Percentiles rank a stretch among this genome's conserved stretches.
phyloP scores from a whole-genome alignment of 2,888 invertebrate species.

The Diplazon laetatorius region DNA sequence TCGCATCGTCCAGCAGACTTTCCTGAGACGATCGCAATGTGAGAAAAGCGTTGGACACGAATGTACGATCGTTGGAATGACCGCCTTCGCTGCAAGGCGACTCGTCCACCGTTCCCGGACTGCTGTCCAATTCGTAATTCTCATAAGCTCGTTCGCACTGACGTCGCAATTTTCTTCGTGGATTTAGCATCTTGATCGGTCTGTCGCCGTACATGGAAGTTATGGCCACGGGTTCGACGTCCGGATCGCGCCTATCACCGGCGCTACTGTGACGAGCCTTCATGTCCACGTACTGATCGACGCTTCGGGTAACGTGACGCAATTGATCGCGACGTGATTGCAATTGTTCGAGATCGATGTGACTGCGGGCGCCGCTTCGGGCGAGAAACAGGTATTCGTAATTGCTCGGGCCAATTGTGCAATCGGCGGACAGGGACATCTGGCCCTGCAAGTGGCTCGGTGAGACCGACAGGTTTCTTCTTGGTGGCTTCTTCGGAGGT shows the following conservation, averaged over 20 bases:
- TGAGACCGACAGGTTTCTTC: conserved; percentile 92
- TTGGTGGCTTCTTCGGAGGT: conserved; percentile 94
- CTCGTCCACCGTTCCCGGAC: conserved; percentile 82
- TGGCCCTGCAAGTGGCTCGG: conserved; percentile 89
- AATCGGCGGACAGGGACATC: conserved; percentile 85
- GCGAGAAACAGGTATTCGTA: conserved; percentile 87
- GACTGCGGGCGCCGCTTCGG: conserved; percentile 87
- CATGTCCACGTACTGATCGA: conserved; percentile 91
- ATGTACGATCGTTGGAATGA: conserved; percentile 79
- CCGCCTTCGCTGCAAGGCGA: conserved; percentile 81
- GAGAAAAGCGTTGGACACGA: conserved; percentile 84
- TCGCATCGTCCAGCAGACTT: conserved; percentile 86
- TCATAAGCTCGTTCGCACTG: conserved; percentile 86
- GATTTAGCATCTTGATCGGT: conserved; percentile 88
- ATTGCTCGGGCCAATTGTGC: conserved; percentile 85
- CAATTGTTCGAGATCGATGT: conserved; percentile 88
- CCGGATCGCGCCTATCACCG: conserved; percentile 75
- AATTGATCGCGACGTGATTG: conserved; percentile 83
- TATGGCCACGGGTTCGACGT: conserved; percentile 88
- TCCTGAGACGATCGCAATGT: conserved; percentile 85
- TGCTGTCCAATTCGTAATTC: conserved; percentile 84
- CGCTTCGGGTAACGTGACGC: conserved; percentile 87
- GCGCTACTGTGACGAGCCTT: conserved; percentile 84
- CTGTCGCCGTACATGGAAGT: conserved; percentile 90
- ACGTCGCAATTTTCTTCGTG: conserved; percentile 87